phyloP scores from a whole-genome alignment of 2,113 vertebrate species.

The Mobula birostris region DNA sequence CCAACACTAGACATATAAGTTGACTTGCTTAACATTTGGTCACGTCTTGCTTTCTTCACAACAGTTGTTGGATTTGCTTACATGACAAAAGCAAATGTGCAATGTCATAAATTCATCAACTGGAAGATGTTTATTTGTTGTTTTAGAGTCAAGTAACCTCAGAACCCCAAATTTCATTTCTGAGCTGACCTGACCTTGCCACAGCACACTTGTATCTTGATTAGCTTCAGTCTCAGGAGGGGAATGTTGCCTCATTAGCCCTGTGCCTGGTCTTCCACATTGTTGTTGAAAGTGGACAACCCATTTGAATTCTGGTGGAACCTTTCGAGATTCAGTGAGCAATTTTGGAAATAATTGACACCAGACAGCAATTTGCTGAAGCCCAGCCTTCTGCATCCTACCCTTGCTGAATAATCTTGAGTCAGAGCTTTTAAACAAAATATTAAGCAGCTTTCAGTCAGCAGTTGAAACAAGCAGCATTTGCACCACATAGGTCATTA shows the following conservation, averaged over 20 bases:
- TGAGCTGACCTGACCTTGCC: neutral
- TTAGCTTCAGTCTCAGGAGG: neutral
- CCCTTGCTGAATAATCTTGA: neutral
- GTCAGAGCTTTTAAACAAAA: neutral
- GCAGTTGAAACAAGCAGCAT: neutral
- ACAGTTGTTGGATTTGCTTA: neutral
- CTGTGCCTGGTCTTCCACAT: neutral
- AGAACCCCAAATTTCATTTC: neutral
- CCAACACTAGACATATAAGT: neutral
- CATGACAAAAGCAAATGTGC: neutral
- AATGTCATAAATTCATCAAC: neutral
- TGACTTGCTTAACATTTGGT: neutral
- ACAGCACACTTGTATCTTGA: neutral
- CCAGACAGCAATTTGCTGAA: neutral
- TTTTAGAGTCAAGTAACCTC: neutral
- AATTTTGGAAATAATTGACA: neutral
- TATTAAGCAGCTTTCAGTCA: neutral
- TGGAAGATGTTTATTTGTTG: neutral
- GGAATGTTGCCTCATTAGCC: neutral
- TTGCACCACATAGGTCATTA: neutral
- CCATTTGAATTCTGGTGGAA: neutral
- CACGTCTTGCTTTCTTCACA: neutral
- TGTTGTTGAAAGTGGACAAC: neutral
- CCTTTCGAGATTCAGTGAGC: too few relatives aligned
- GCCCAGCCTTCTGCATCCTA: neutral